Percentiles rank a stretch among this genome's conserved stretches.
phyloP scores from a whole-genome alignment of 2,113 vertebrate species.

The Tetraodon nigroviridis region DNA sequence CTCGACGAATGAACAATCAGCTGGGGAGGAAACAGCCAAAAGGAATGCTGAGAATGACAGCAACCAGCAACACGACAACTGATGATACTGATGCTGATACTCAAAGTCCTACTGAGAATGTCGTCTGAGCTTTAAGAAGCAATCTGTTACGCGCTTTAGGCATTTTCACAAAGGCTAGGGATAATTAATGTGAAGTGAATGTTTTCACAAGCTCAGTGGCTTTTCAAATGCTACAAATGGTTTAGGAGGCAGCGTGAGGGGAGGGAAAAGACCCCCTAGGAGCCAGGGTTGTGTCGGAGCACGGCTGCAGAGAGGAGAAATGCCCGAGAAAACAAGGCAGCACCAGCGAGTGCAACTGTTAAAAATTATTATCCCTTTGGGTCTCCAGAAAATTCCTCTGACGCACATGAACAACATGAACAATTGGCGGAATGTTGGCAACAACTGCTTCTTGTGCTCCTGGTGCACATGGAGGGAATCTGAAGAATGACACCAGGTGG shows the following conservation, averaged over 20 bases:
- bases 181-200: slow-evolving; percentile 56
- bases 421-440: slow-evolving; percentile 46
- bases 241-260: slow-evolving; percentile 48
- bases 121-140: slow-evolving; percentile 46
- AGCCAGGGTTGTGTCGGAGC: slow-evolving; percentile 43
- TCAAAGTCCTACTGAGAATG: slow-evolving; percentile 28
- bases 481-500: slow-evolving; percentile 45
- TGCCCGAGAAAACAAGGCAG: slow-evolving; percentile 36
- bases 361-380: slow-evolving; percentile 52
- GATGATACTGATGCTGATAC: slow-evolving; percentile 17
- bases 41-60: slow-evolving; percentile 21
- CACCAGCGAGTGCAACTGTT: slow-evolving; percentile 56
- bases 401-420: slow-evolving; percentile 33
- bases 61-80: slow-evolving; percentile 24
- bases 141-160: slow-evolving; percentile 51
- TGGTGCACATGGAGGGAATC: slow-evolving; percentile 51
- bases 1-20: slow-evolving; percentile 19
- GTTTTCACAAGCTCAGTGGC: slow-evolving; percentile 60
- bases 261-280: slow-evolving; percentile 58
- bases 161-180: slow-evolving; percentile 30
- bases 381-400: slow-evolving; percentile 24
- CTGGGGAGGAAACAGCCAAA: slow-evolving; percentile 17
- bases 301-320: slow-evolving; percentile 43
- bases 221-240: slow-evolving; percentile 50
- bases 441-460: slow-evolving; percentile 52